phyloP scores from a whole-genome alignment of 1,140 invertebrate genomes.

The Neuroterus valhalla region DNA sequence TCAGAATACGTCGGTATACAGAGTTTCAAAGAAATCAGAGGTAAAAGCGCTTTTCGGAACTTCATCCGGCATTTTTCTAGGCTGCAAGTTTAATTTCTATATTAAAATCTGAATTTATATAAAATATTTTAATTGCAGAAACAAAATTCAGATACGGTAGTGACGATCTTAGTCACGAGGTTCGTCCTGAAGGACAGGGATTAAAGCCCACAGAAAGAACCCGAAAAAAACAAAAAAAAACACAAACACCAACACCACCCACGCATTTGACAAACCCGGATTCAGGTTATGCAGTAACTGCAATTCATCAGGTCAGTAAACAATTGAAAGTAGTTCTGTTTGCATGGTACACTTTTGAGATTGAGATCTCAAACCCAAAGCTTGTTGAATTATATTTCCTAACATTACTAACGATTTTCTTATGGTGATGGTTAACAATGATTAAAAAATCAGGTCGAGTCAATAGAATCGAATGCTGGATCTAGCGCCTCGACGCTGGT shows the following conservation, averaged over 20 bases:
- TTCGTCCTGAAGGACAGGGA: constrained; percentile 56
- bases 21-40: no score
- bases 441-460: constrained; percentile 64
- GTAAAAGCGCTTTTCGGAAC: no score
- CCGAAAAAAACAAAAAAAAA: constrained; percentile 65
- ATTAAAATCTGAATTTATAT: no score
- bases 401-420: constrained; percentile 47
- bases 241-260: constrained; percentile 58
- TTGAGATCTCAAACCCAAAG: no score
- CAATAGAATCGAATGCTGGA: constrained; percentile 74
- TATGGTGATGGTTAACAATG: constrained; percentile 51
- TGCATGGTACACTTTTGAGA: no score
- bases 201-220: constrained; percentile 63
- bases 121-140: constrained; percentile 45
- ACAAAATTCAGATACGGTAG: constrained; percentile 65
- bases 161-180: constrained; percentile 79
- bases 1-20: no score
- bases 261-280: constrained; percentile 63
- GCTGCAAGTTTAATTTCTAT: no score
- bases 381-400: constrained; percentile 39
- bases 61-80: no score
- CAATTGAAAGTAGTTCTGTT: constrained; percentile 37
- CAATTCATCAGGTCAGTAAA: constrained; percentile 66
- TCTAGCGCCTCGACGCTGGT: constrained; percentile 79
- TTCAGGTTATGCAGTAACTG: constrained; percentile 68